These are phyloP conservation scores for Melitaea cinxia DNA, from an alignment of 1,140 invertebrate species.

Conservation along the genomic window DNA sequence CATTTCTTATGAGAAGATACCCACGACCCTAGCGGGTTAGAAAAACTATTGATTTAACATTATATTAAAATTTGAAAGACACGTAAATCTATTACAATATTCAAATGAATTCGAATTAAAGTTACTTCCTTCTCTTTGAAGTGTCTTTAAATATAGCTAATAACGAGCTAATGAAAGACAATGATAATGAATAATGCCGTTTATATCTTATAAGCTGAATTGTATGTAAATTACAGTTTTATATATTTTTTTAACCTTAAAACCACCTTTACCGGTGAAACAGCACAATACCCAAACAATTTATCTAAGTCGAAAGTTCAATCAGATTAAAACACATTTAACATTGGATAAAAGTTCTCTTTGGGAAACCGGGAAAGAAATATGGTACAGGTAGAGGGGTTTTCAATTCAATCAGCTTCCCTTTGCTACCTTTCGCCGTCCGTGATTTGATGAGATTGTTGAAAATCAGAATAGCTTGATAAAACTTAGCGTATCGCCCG, in stretches of 20 bases:
- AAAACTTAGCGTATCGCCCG: slow-evolving; percentile 64
- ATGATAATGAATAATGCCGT: no score
- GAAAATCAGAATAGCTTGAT: slow-evolving; percentile 74
- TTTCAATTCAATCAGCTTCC: slow-evolving; percentile 79
- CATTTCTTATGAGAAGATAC: slow-evolving; percentile 74
- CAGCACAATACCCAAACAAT: slow-evolving; percentile 44
- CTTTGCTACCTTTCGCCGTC: slow-evolving; percentile 65
- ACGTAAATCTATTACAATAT: background rate
- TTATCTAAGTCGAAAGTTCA: slow-evolving; percentile 69
- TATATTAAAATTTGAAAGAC: background rate
- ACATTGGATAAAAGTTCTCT: slow-evolving; percentile 76
- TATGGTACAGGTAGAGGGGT: slow-evolving; percentile 68
- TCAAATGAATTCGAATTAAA: no score
- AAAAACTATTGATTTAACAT: slow-evolving; percentile 58
- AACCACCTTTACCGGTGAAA: slow-evolving; percentile 9
- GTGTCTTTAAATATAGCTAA: background rate
- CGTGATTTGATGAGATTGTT: slow-evolving; percentile 80
- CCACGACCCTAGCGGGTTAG: slow-evolving; percentile 59
- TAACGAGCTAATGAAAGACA: no score
- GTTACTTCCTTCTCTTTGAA: no score
- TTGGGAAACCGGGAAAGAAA: slow-evolving; percentile 73
- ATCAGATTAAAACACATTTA: slow-evolving; percentile 80
- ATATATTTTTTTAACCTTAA: no score
- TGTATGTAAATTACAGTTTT: no score
- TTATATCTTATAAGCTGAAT: no score